Base-by-base conservation (phyloP, 2,888 invertebrate genomes). In the Lepidonotus clava region DNA sequence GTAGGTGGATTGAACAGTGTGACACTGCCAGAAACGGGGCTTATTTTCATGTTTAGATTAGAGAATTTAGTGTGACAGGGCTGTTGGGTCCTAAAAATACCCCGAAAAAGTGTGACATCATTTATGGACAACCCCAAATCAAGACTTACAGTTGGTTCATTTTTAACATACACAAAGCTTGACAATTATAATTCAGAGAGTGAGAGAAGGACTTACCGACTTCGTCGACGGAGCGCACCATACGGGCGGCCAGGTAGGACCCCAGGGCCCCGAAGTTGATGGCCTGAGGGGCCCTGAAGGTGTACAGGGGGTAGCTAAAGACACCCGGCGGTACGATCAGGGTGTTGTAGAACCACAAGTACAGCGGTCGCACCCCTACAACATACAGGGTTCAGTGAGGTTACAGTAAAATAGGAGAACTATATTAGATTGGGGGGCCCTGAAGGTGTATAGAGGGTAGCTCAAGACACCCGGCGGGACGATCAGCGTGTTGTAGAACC, bases 201-300 rank as follows among this genome's bases (percentile, higher is more conserved):
- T 11, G 28, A 18, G 36, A 38, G 34, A 34, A 34, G 21, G n/a
- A 86, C 90, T 90, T 89, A 93, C 93, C 93, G 76, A 87, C 89
- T 41, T 90, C 89, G 84, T 92, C 92, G 1, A 93, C 89, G 1
- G 91, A 90, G 87, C 92, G 90, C 0, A 92, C 87, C 1, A 92
- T 84, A 84, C 91, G 89, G 67, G 91, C 90, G 0, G 90, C 92
- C 1, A 93, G 76, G 0, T 91, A 38, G 5, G 90, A 89, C 5
- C 93, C 93, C 85, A 93, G 90, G 2, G 91, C 90, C 0, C 92
- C 93, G 89, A 91, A 93, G 89, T 92, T 93, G 76, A 90, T 88
- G 88, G 91, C 92, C 56, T 90, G 89, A 0, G 92, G 92, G 0
- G 91, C 88, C 0, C 88, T 90, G 87, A 91, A 89, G 85, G 91